Evolutionary conservation across 2,113 vertebrate species (phyloP).

Genomic region (Herpetotheres cachinnans): DNA sequence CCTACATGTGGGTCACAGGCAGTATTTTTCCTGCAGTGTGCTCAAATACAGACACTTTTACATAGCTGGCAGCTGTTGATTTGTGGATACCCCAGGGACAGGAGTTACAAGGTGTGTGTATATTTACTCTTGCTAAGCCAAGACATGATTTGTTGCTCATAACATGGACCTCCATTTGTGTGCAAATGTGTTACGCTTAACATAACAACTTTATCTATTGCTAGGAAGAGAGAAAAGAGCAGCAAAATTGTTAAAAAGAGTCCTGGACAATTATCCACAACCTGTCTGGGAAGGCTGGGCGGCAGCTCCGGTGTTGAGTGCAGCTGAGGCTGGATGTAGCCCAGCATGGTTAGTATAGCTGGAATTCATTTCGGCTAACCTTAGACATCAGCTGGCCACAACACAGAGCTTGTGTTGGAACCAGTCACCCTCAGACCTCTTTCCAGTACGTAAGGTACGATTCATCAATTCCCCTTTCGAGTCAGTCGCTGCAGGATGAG

Average conservation of each 20-base stretch:
- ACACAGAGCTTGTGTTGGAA: background rate
- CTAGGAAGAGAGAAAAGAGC: background rate
- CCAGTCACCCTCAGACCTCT: background rate
- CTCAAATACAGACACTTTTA: background rate
- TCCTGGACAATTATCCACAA: background rate
- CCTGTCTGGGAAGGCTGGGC: background rate
- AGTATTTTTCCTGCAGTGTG: background rate
- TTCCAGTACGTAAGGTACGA: background rate
- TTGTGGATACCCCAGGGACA: constrained; percentile 9
- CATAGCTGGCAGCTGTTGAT: background rate
- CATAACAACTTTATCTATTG: background rate
- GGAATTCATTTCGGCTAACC: background rate
- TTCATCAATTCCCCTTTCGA: background rate
- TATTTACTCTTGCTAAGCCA: background rate
- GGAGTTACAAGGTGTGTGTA: background rate
- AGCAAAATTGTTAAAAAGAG: background rate
- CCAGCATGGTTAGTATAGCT: background rate
- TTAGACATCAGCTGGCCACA: background rate
- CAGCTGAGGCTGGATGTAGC: fast-evolving
- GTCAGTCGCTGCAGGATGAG: background rate
- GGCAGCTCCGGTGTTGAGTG: background rate
- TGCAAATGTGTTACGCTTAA: background rate
- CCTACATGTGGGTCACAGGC: background rate
- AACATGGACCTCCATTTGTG: background rate
- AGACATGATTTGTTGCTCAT: background rate